Evolutionary conservation across 2,888 invertebrate species (phyloP), one percentile per base, ranked within the genome.

Genomic region (Caenorhabditis sulstoni): DNA sequence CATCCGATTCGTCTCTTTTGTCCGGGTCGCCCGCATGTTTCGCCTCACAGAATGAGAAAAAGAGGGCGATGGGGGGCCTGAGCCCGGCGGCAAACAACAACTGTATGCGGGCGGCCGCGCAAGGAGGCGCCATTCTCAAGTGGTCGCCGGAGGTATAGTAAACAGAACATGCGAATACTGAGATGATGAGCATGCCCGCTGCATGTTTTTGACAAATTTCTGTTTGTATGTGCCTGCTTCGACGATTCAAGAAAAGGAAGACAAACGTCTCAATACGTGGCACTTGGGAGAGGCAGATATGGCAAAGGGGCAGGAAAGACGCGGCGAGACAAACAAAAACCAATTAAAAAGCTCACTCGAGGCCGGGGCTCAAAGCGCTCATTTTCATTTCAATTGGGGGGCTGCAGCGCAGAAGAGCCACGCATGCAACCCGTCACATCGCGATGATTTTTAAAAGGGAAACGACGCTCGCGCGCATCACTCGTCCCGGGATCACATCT

Each of bases 151-250:
- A 73, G 58, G 73, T n/a, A n/a, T n/a, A n/a, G n/a, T 73, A 73
- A 73, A 73, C 41, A 73, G 64, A 71, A 71, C 62, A 71, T 49
- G 55, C 29, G 62, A 67, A 71, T 29, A 64, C 62, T 62, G 55
- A 62, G 62, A 71, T 71, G 68, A 71, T 71, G 71, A 71, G 71
- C 71, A 71, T 62, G 61, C 41, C n/a, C 58, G 59, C 14, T 23
- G 35, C 62, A 62, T 70, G 62, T 55, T 70, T 70, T 53, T 70
- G 62, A 62, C 70, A 62, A 53, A 44, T 50, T 35, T 49, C 16
- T 50, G 18, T 62, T 37, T 39, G 44, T n/a, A 35, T 37, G 22
- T 50, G 23, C 41, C 11, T 37, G 18, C 9, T 41, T 57, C 41
- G 61, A 35, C 11, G 35, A 23, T 49, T 49, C 23, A 16, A 47